A percentile compares a stretch with the other conserved stretches of the same genome.
phyloP scores from a whole-genome alignment of 2,888 invertebrate species.

The Actias luna region DNA sequence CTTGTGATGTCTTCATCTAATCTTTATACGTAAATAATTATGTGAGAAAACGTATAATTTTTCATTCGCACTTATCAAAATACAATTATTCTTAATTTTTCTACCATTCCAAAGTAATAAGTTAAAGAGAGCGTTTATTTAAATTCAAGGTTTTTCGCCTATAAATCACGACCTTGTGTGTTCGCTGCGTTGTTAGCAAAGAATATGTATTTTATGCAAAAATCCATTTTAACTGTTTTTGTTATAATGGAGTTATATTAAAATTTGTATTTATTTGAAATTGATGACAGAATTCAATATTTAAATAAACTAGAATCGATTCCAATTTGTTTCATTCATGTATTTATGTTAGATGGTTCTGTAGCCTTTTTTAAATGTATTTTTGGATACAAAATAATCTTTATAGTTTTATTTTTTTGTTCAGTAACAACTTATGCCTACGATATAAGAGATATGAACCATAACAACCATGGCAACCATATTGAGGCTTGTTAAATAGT shows the following conservation, averaged over 20 bases:
- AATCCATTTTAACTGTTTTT: neutral
- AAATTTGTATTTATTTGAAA: too few species aligned
- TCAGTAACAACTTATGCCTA: too few species aligned
- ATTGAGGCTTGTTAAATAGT: too few species aligned
- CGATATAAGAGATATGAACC: too few species aligned
- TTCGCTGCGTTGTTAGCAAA: conserved; percentile 23
- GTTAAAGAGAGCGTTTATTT: neutral
- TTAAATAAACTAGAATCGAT: too few species aligned
- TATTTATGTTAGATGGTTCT: too few species aligned
- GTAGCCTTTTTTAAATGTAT: too few species aligned
- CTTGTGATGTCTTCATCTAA: neutral
- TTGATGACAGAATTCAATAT: too few species aligned
- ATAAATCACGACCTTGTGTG: conserved; percentile 23
- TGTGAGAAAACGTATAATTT: conserved; percentile 4
- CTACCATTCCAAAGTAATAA: neutral
- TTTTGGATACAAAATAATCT: too few species aligned
- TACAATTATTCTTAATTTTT: conserved; percentile 24
- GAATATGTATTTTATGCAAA: neutral
- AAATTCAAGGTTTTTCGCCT: conserved; percentile 17
- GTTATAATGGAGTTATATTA: neutral
- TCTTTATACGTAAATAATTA: neutral
- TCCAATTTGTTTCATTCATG: too few species aligned
- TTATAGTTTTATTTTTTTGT: too few species aligned
- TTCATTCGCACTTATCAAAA: conserved; percentile 25
- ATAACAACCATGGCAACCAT: too few species aligned